Percentiles rank a stretch among this genome's conserved stretches.
These are phyloP conservation scores for Pachycephala philippinensis DNA, from an alignment of 2,113 vertebrate species.

Conservation along the genomic window DNA sequence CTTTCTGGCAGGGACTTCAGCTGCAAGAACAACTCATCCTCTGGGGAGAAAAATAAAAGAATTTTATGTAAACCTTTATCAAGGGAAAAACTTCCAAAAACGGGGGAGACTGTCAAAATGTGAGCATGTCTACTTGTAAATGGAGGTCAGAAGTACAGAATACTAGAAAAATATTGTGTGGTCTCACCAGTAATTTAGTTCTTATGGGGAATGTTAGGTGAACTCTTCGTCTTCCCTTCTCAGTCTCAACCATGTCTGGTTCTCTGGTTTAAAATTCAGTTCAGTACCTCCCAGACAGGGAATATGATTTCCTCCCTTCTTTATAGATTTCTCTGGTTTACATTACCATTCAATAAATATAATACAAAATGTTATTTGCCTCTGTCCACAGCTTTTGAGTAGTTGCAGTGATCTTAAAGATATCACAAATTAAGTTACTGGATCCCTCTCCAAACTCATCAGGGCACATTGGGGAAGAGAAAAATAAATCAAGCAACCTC, in stretches of 20 bases:
- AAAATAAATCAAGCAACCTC: neutral
- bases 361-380: neutral
- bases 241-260: neutral
- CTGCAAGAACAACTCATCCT: neutral
- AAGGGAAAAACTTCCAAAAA: neutral
- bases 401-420: neutral
- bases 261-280: constrained; percentile 23
- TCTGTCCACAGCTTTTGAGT: neutral
- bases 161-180: neutral
- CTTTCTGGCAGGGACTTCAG: neutral
- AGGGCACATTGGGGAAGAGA: neutral
- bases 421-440: constrained; percentile 1
- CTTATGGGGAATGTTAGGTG: neutral
- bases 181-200: neutral
- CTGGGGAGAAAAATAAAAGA: neutral
- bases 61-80: neutral
- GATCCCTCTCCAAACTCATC: neutral
- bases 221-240: neutral
- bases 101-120: neutral
- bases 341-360: constrained; percentile 24
- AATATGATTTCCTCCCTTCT: neutral
- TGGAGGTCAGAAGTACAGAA: neutral
- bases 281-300: neutral
- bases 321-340: constrained; percentile 7
- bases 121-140: neutral